These are phyloP conservation scores for Gastrophryne carolinensis DNA, from an alignment of 2,797 vertebrate genomes.

Conservation along the genomic window DNA sequence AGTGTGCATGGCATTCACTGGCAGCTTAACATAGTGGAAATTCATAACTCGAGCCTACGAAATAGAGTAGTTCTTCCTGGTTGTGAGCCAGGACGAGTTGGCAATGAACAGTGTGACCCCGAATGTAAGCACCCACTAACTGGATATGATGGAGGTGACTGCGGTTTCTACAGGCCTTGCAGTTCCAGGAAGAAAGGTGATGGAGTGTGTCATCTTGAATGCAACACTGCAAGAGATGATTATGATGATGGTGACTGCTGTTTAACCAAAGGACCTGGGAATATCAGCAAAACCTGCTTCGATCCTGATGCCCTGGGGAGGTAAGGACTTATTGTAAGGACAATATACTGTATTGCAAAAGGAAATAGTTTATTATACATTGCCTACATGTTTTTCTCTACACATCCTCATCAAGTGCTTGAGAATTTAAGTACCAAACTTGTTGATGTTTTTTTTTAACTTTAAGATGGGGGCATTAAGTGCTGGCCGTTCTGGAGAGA, in stretches of 20 bases:
- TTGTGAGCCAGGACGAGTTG: constrained; percentile 89
- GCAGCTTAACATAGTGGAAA: constrained; percentile 74
- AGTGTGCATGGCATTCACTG: constrained; percentile 86
- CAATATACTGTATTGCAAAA: too few species aligned
- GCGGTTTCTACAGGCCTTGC: constrained; percentile 80
- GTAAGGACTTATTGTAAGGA: constrained; percentile 68
- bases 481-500: too few species aligned
- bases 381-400: too few species aligned
- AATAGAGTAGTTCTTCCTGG: constrained; percentile 83
- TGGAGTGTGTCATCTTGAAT: constrained; percentile 84
- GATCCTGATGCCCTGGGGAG: constrained; percentile 89
- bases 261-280: constrained; percentile 76
- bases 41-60: constrained; percentile 82
- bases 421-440: too few species aligned
- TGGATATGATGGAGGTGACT: constrained; percentile 91
- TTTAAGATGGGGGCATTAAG: too few species aligned
- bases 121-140: constrained; percentile 93
- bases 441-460: too few species aligned
- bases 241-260: constrained; percentile 97
- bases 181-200: constrained; percentile 90
- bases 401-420: too few species aligned
- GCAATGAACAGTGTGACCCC: constrained; percentile 89
- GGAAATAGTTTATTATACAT: too few species aligned
- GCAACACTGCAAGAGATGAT: constrained; percentile 91
- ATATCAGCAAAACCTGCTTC: constrained; percentile 85